These are phyloP conservation scores for Cliona cf. orientalis DNA, from an alignment of 37 sponge, comb jelly and placozoan genomes.

Conservation along the genomic window DNA sequence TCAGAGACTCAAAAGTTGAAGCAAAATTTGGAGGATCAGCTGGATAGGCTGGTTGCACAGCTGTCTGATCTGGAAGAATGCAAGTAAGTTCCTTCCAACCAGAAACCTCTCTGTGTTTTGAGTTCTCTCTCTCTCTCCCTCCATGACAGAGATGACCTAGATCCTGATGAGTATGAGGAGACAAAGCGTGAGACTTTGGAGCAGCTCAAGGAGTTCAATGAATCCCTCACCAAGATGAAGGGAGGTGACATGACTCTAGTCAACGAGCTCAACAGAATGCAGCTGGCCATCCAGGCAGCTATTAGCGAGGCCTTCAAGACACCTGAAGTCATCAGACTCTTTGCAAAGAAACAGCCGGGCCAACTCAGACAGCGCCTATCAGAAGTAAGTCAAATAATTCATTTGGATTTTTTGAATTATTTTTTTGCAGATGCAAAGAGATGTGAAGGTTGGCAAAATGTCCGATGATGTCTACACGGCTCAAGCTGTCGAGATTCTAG, in stretches of 20 bases:
- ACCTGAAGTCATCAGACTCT: slow-evolving; percentile 97
- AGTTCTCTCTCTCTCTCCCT: not conserved
- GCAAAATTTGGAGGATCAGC: slow-evolving; percentile 93
- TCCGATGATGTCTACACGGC: slow-evolving; percentile 74
- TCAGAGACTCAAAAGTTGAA: slow-evolving; percentile 85
- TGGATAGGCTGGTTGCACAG: slow-evolving; percentile 95
- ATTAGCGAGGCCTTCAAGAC: slow-evolving; percentile 99
- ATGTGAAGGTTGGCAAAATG: slow-evolving; percentile 89
- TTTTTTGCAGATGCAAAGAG: slow-evolving; percentile 82
- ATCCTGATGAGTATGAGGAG: slow-evolving; percentile 93
- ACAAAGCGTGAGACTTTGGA: slow-evolving; percentile 91
- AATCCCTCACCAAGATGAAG: slow-evolving; percentile 82
- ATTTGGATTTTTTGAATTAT: not conserved
- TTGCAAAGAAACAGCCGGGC: slow-evolving; percentile 97
- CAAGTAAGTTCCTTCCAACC: slow-evolving; percentile 50
- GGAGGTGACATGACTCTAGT: slow-evolving; percentile 92
- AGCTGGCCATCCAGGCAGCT: slow-evolving; percentile 97
- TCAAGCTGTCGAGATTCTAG: slow-evolving; percentile 88
- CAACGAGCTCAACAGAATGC: slow-evolving; percentile 86
- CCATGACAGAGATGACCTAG: slow-evolving; percentile 85
- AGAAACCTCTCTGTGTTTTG: not conserved
- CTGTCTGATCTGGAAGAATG: slow-evolving; percentile 95
- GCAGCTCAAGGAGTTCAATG: slow-evolving; percentile 94
- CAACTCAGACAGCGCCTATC: slow-evolving; percentile 89
- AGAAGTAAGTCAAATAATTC: slow-evolving; percentile 56